Evolutionary conservation across 1,140 invertebrate species (phyloP), one percentile per base, ranked within the genome.

Genomic region (Eupristina koningsbergeri): DNA sequence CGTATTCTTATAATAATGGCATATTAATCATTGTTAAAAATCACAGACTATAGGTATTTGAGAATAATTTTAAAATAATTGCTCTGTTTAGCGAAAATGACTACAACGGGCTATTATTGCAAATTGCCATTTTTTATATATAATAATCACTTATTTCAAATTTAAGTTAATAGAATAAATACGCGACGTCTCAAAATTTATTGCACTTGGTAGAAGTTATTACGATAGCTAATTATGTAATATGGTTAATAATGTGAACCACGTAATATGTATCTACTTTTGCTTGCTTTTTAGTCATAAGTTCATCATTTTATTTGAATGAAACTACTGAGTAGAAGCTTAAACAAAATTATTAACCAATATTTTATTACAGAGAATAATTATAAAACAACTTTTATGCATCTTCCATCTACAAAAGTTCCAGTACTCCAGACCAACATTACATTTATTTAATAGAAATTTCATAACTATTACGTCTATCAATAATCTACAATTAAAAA

Each of bases 401-500:
- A 39, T 39, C 22, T 39, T 71, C 2, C 3, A 11, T 39, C 41
- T 41, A 71, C 36, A 2, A 39, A 13, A 7, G 41, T 5, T 45
- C 41, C 41, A 17, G 13, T n/a, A 26, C 36, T 41, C 8, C 17
- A 41, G 5, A 41, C 3, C 41, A n/a, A 1, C 36, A 69, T 69
- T 69, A 69, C n/a, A 8, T 31, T 41, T 26, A 26, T 71, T 39
- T 2, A 36, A 17, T n/a, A n/a, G 36, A 11, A 71, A 71, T 71
- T 41, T n/a, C 39, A 41, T 41, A 36, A 36, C 36, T 71, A 71
- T 71, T 71, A 71, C 39, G 36, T n/a, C 36, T 8, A 71, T n/a
- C 39, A 11, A 36, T 41, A 8, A 71, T 71, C 22, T 71, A 41
- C 39, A 19, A n/a, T 71, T 71, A 71, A 71, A 71, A 71, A 71